Evolutionary conservation across 1,140 invertebrate genomes (phyloP).

Genomic region (Ips typographus): DNA sequence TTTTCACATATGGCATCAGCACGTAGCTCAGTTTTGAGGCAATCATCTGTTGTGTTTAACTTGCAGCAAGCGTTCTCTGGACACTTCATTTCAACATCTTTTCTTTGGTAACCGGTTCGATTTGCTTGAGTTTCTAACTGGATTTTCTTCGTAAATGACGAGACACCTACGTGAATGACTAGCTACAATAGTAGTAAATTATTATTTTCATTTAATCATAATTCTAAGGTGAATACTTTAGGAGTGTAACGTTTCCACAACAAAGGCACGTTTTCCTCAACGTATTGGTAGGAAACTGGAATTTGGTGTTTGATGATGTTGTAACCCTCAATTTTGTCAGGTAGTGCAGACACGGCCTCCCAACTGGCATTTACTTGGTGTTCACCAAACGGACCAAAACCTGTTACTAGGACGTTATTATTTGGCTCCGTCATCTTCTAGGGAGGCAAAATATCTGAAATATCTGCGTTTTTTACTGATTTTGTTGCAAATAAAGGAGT

Average conservation of each 20-base stretch:
- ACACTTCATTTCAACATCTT: constrained; percentile 51
- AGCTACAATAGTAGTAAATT: constrained; percentile 53
- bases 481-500: background rate
- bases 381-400: constrained; percentile 73
- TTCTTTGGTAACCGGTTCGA: constrained; percentile 57
- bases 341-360: constrained; percentile 68
- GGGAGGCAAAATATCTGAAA: background rate
- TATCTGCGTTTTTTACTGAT: background rate
- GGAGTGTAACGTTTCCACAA: constrained; percentile 67
- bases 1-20: constrained; percentile 52
- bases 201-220: too few species aligned
- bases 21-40: constrained; percentile 53
- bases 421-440: constrained; percentile 8
- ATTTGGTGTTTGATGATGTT: constrained; percentile 63
- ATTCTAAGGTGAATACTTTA: constrained; percentile 53
- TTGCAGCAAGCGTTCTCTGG: constrained; percentile 49
- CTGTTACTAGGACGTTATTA: constrained; percentile 59
- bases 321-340: constrained; percentile 55
- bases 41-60: constrained; percentile 48
- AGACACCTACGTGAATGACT: constrained; percentile 69
- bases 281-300: constrained; percentile 67
- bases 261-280: constrained; percentile 61
- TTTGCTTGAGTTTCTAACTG: constrained; percentile 62
- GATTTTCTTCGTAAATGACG: constrained; percentile 54
- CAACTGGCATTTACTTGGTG: constrained; percentile 76